Evolutionary conservation across 2,888 invertebrate genomes (phyloP).

Genomic region (Tricholauxania praeusta): DNA sequence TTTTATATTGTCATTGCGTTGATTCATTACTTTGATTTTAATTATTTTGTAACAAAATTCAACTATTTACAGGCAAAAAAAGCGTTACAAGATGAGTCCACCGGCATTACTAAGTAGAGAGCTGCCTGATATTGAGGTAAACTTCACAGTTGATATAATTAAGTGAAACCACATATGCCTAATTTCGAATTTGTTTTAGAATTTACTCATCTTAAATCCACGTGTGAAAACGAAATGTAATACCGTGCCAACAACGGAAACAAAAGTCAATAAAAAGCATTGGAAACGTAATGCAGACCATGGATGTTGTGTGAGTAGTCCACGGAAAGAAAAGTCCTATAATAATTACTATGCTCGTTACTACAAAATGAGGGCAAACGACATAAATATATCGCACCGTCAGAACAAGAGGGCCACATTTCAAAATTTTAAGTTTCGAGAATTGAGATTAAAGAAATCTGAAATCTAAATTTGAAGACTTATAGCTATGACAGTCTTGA

Average conservation of each 20-base stretch:
- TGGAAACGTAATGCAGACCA: constrained; percentile 96
- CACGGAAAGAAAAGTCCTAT: neutral
- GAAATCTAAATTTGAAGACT: no score
- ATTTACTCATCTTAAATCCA: constrained; percentile 88
- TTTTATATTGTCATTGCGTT: no score
- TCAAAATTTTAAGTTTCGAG: no score
- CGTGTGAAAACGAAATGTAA: constrained; percentile 81
- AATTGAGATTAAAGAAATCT: no score
- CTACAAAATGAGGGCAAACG: no score
- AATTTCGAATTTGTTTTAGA: constrained; percentile 71
- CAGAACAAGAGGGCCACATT: no score
- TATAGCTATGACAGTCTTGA: no score
- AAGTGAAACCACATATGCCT: neutral
- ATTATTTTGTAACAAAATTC: no score
- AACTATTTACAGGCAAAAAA: no score
- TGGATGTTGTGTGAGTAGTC: constrained; percentile 80
- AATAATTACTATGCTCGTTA: no score
- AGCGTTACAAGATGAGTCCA: constrained; percentile 61
- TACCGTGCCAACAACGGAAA: constrained; percentile 84
- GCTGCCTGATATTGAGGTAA: constrained; percentile 86
- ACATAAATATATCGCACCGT: no score
- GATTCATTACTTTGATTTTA: no score
- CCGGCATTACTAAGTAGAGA: constrained; percentile 76
- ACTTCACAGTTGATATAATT: constrained; percentile 45
- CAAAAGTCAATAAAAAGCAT: constrained; percentile 88